Evolutionary conservation across 2,797 vertebrate genomes (phyloP).

Genomic region (Rhabdomys pumilio): DNA sequence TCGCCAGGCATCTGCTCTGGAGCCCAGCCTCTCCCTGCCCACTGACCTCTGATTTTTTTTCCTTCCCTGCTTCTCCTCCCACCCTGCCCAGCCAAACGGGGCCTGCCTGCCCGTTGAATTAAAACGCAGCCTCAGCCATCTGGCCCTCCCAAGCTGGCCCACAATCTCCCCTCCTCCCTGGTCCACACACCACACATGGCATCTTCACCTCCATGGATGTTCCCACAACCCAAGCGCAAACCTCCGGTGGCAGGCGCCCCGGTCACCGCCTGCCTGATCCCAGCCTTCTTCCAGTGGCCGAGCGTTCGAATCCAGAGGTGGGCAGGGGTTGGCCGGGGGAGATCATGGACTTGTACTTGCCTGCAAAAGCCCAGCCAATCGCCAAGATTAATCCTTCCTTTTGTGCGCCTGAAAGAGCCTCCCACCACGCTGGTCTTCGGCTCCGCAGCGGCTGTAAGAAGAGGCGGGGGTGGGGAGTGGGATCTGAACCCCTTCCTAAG

Average conservation of each 20-base stretch:
- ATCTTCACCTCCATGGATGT: slow-evolving; percentile 85
- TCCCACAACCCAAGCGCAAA: slow-evolving; percentile 75
- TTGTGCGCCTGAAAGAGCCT: slow-evolving; percentile 88
- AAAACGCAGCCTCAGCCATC: slow-evolving; percentile 95
- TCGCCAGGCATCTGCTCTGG: slow-evolving; percentile 96
- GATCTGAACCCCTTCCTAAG: slow-evolving; percentile 91
- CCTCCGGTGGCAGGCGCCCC: slow-evolving; percentile 58
- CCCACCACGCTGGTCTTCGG: slow-evolving; percentile 87
- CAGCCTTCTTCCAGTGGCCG: slow-evolving; percentile 59
- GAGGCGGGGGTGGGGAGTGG: slow-evolving; percentile 88
- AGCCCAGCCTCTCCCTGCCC: slow-evolving; percentile 94
- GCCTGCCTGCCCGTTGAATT: slow-evolving; percentile 90
- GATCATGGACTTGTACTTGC: slow-evolving; percentile 91
- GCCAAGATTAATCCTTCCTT: slow-evolving; percentile 96
- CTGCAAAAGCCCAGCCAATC: slow-evolving; percentile 92
- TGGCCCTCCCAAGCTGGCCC: slow-evolving; percentile 90
- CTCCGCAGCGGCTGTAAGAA: slow-evolving; percentile 90
- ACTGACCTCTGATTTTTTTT: slow-evolving; percentile 88
- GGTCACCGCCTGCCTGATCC: slow-evolving; percentile 44
- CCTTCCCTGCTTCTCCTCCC: not conserved
- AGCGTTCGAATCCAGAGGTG: slow-evolving; percentile 72
- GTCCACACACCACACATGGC: slow-evolving; percentile 68
- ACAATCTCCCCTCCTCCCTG: slow-evolving; percentile 78
- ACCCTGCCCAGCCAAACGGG: slow-evolving; percentile 59
- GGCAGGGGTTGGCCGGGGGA: slow-evolving; percentile 1